phyloP scores from a whole-genome alignment of 1,140 invertebrate genomes.

The Drosophila quadrilineata region DNA sequence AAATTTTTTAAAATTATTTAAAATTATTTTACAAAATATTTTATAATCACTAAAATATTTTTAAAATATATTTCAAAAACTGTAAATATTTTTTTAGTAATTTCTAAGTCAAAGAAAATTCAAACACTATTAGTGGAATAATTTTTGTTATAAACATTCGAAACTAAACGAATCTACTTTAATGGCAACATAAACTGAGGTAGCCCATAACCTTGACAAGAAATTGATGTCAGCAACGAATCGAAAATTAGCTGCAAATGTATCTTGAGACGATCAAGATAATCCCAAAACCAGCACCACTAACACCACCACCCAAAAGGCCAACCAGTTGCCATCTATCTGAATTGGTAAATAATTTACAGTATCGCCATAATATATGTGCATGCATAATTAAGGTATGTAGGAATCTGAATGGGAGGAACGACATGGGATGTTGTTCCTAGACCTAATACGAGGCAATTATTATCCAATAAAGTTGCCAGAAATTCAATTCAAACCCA shows the following conservation, averaged over 20 bases:
- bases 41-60: no score
- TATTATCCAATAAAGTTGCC: conserved; percentile 32
- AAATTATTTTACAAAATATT: no score
- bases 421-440: conserved; percentile 28
- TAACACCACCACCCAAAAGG: no score
- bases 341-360: conserved; percentile 61
- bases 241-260: neutral
- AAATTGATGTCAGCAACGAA: conserved; percentile 15
- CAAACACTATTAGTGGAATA: no score
- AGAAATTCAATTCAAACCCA: no score
- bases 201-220: conserved; percentile 21
- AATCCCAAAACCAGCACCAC: no score
- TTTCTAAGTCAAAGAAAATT: no score
- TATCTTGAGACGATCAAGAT: conserved; percentile 5
- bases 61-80: no score
- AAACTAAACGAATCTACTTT: neutral
- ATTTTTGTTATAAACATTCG: no score
- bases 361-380: conserved; percentile 59
- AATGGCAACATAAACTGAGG: conserved; percentile 28
- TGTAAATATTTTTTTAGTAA: no score
- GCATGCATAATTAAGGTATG: conserved; percentile 68
- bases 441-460: conserved; percentile 40
- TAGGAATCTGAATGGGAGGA: conserved; percentile 6
- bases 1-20: no score
- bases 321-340: conserved; percentile 40